Base-by-base conservation (phyloP, 2,888 invertebrate genomes). In the Hydroisotoma schaefferi region DNA sequence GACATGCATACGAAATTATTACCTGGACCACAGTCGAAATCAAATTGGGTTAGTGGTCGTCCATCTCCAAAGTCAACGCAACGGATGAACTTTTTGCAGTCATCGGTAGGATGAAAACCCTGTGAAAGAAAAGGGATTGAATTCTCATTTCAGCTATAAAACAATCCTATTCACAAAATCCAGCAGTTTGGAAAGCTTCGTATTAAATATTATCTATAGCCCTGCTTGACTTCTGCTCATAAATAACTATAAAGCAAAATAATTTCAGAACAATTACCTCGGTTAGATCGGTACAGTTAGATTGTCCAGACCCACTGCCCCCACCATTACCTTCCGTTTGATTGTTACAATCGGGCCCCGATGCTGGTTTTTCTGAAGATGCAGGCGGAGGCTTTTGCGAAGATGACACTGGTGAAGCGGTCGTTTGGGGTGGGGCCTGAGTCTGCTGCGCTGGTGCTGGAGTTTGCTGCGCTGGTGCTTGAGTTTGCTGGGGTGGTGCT, bases 21-120 rank as follows among this genome's bases (percentile, higher is more conserved):
- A n/a, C 63, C 63, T 28, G 57, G 57, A 6, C 63, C 68, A 29
- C 68, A 68, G 33, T 58, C 63, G 53, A 65, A 68, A 12, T 68
- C 59, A 27, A 61, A 68, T 40, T 57, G 58, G n/a, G 44, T 58
- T 26, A 59, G 59, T 18, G 29, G 26, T 4, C 55, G 55, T 1
- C 37, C 60, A 6, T 56, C 33, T 47, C 53, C 61, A 26, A 28
- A 47, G 26, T 60, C 52, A 10, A 65, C 68, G 22, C 68, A 68
- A 18, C 68, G 58, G 51, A 55, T 59, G 47, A 68, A 68, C 38
- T 61, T 61, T 12, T 33, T 54, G 29, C 68, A 68, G 38, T 68
- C 57, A 10, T 26, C 38, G 47, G 65, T 29, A 2, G 61, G 55
- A 43, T 59, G 57, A 43, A 66, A 68, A 6, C 68, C 68, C 47